Conservation (phyloP, 2,113 vertebrate species). For the Abramis brama region DNA sequence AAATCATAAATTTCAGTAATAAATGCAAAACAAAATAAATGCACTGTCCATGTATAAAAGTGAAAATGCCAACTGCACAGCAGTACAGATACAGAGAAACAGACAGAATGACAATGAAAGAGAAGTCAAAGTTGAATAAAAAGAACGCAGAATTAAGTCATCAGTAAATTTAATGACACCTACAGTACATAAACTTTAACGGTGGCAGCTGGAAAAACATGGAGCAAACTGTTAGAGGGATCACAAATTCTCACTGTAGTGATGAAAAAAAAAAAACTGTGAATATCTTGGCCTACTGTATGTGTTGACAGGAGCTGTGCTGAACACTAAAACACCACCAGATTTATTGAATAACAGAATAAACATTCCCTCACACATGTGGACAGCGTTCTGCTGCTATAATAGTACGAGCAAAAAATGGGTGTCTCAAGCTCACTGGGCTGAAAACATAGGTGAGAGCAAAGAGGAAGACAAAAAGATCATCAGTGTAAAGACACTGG, state of each 20-base stretch:
- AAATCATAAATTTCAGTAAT: no score
- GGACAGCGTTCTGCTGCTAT: neutral
- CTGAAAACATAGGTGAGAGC: no score
- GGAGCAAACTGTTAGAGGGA: neutral
- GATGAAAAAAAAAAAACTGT: neutral
- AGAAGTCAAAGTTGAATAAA: no score
- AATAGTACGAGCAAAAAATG: neutral
- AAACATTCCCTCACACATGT: neutral
- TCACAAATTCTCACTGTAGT: neutral
- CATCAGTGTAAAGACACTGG: no score
- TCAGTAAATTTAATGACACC: no score
- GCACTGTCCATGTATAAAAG: no score
- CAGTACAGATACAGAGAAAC: no score
- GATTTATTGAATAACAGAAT: neutral
- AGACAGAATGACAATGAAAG: no score
- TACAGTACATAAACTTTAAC: neutral
- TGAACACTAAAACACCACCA: neutral
- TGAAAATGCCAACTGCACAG: no score
- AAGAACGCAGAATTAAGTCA: no score
- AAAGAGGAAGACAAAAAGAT: no score
- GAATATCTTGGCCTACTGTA: neutral
- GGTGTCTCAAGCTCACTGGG: neutral
- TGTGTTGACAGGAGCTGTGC: neutral
- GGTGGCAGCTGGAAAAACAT: neutral
- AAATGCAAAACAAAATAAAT: no score